Percentiles rank a stretch among this genome's conserved stretches.
These are phyloP conservation scores for Pterostichus niger DNA, from an alignment of 2,888 invertebrate species.

Conservation along the genomic window DNA sequence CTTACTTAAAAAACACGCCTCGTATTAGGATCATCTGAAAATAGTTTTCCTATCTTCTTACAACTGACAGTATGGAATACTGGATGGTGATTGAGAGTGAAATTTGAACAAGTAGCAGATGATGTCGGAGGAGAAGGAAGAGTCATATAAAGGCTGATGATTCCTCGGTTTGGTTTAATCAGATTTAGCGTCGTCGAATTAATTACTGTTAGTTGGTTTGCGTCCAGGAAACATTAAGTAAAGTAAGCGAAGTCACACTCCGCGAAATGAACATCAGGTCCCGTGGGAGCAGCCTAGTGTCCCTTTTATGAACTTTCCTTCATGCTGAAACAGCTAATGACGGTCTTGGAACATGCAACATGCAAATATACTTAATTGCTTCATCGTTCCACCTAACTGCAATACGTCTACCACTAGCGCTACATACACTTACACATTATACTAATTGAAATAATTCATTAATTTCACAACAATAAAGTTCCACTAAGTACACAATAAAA, in stretches of 20 bases:
- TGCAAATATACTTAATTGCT: slow-evolving; percentile 60
- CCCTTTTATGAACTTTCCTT: slow-evolving; percentile 53
- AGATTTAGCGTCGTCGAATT: slow-evolving; percentile 51
- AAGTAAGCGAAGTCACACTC: slow-evolving; percentile 60
- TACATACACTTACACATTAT: slow-evolving; percentile 9
- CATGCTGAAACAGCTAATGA: slow-evolving; percentile 55
- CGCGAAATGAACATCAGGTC: slow-evolving; percentile 55
- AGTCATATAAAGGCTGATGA: slow-evolving; percentile 2
- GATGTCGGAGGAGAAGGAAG: too few species aligned
- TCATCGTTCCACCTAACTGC: slow-evolving; percentile 16
- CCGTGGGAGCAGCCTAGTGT: slow-evolving; percentile 31
- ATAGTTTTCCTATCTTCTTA: too few species aligned
- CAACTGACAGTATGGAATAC: too few species aligned
- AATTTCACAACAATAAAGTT: neutral
- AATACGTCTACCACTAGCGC: neutral
- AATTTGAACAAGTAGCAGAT: too few species aligned
- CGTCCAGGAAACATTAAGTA: slow-evolving; percentile 56
- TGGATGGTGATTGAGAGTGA: too few species aligned
- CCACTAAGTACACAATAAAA: too few species aligned
- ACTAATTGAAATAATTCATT: slow-evolving; percentile 36
- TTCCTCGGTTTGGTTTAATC: slow-evolving; percentile 35
- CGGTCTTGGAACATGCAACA: slow-evolving; percentile 57
- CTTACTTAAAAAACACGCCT: too few species aligned
- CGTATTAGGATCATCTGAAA: too few species aligned
- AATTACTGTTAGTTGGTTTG: slow-evolving; percentile 53